Evolutionary conservation across 2,113 vertebrate species (phyloP).

Genomic region (Sapajus apella): DNA sequence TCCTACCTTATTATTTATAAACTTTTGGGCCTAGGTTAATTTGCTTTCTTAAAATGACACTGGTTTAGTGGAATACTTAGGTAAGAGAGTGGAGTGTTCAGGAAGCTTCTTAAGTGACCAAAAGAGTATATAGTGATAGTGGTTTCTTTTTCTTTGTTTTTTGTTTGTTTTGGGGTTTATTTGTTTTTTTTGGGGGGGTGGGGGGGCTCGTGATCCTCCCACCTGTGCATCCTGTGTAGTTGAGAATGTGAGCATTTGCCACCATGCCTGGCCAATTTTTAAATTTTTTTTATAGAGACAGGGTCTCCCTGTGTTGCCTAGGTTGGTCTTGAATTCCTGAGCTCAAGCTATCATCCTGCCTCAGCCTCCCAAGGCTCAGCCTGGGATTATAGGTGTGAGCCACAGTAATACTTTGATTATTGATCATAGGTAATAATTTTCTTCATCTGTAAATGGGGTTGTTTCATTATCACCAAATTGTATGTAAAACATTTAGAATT

Average conservation of each 20-base stretch:
- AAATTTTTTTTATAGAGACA: neutral
- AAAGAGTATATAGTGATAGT: neutral
- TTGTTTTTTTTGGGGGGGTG: no score
- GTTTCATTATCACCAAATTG: constrained; percentile 5
- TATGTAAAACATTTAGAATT: constrained; percentile 20
- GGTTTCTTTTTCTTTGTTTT: neutral
- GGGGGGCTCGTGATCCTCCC: neutral
- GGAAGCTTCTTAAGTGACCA: neutral
- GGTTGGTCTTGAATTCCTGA: neutral
- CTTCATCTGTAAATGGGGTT: neutral
- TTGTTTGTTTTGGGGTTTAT: no score
- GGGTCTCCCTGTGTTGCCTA: neutral
- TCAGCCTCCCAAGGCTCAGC: neutral
- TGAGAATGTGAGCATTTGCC: neutral
- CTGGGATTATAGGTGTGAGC: neutral
- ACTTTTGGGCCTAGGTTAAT: constrained; percentile 22
- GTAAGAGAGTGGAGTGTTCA: neutral
- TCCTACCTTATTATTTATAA: neutral
- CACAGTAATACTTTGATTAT: neutral
- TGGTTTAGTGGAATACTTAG: neutral
- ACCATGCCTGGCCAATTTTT: neutral
- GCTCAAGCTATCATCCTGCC: neutral
- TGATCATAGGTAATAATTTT: neutral
- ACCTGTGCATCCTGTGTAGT: neutral
- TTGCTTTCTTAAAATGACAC: constrained; percentile 16